Percentiles rank a stretch among this genome's conserved stretches.
phyloP scores from a whole-genome alignment of 2,888 invertebrate species.

The Formica aserva region DNA sequence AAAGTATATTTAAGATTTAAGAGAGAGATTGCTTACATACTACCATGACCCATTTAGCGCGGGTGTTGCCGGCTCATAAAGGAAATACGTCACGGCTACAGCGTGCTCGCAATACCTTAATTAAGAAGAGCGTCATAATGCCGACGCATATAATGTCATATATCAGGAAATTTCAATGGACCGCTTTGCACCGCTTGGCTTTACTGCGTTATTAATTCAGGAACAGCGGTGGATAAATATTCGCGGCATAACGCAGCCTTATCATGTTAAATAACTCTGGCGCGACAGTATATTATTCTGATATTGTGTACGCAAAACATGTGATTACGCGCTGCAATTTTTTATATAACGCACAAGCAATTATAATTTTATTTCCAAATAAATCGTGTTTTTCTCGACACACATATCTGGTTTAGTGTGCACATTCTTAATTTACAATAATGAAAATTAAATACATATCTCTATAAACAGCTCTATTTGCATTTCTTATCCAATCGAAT shows the following conservation, averaged over 20 bases:
- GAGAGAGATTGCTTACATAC: slow-evolving; percentile 29
- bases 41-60: slow-evolving; percentile 52
- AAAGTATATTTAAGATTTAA: not conserved
- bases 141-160: slow-evolving; percentile 56
- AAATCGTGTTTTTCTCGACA: not conserved
- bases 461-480: not conserved
- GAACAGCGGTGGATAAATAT: slow-evolving; percentile 50
- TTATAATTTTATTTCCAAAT: slow-evolving; percentile 6
- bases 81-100: slow-evolving; percentile 63
- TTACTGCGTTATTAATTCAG: slow-evolving; percentile 61
- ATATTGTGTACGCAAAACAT: slow-evolving; percentile 22
- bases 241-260: slow-evolving; percentile 46
- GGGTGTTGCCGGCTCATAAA: slow-evolving; percentile 62
- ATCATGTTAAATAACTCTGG: slow-evolving; percentile 51
- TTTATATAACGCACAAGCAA: not conserved
- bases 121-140: slow-evolving; percentile 64
- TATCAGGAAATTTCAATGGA: slow-evolving; percentile 63
- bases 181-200: slow-evolving; percentile 48
- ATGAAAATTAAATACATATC: not conserved
- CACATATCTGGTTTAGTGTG: not conserved
- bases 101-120: slow-evolving; percentile 48
- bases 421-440: not conserved
- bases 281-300: slow-evolving; percentile 49
- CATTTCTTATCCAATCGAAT: not conserved
- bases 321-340: not conserved